Base-by-base conservation (phyloP, 2,113 vertebrate genomes). In the Oenanthe melanoleuca region DNA sequence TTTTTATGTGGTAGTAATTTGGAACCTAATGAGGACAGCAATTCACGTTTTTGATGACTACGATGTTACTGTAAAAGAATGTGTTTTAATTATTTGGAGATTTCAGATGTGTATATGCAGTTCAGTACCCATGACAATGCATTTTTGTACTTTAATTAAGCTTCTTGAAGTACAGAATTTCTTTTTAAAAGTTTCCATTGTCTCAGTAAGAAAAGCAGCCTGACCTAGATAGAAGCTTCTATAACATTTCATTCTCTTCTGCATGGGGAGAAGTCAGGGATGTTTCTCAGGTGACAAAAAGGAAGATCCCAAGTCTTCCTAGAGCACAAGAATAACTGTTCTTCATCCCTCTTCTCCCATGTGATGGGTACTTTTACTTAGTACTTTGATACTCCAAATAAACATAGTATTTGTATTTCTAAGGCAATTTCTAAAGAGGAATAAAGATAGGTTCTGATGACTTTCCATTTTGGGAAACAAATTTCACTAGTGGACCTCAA, bases 111-210 rank as follows among this genome's bases (percentile, higher is more conserved):
- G 59, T 86, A 28, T 75, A 42, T 78, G 69, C 64, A 91, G 64
- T 88, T 94, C 94, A 78, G 75, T 88, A 95, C 66, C 95, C 92
- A 89, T 95, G 90, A 96, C 92, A 91, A 66, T 95, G 91, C 89
- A 86, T 86, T 95, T 96, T 96, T 95, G 26, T 72, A 56, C 42
- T 85, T 95, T 95, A 97, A 96, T 97, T 97, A 86, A 88, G 88
- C 74, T 86, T 80, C 66, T 67, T 85, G 65, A 92, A 93, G 70
- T 77, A 59, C 28, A 93, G 72, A 91, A 94, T 75, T 88, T 61
- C 50, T 80, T 96, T 95, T 81, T 23, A 28, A 67, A 93, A 80
- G 83, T 96, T 96, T 88, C 37, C 22, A n/a, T 89, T 90, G 82
- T 93, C 94, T 96, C 65, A 79, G 28, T 90, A 88, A 87, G 85